phyloP scores from a whole-genome alignment of 2,888 invertebrate species.

The Tipula unca region DNA sequence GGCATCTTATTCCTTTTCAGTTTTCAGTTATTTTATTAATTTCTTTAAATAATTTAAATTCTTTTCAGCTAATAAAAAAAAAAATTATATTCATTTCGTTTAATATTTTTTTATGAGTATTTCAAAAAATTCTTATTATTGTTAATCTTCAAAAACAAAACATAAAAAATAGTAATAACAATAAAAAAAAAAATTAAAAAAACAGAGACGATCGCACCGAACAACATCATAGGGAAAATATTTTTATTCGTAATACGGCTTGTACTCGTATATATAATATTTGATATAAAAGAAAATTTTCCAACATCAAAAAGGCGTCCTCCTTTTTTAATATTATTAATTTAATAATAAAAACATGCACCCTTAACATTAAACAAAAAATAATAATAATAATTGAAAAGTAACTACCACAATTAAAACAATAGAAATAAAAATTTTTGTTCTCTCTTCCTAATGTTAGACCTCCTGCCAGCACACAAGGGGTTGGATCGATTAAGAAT shows the following conservation, averaged over 20 bases:
- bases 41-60: constrained; percentile 8
- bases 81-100: neutral
- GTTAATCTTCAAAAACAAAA: neutral
- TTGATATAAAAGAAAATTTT: neutral
- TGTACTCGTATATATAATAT: no score
- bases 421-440: neutral
- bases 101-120: neutral
- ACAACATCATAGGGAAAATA: neutral
- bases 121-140: neutral
- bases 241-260: neutral
- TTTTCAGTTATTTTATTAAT: neutral
- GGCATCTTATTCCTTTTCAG: neutral
- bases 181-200: no score
- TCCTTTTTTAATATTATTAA: neutral
- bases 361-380: neutral
- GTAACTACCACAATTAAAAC: neutral
- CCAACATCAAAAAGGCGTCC: constrained; percentile 3
- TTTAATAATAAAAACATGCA: constrained; percentile 14
- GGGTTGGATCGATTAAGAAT: neutral
- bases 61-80: neutral
- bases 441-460: neutral
- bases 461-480: neutral
- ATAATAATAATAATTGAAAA: neutral
- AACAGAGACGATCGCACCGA: neutral
- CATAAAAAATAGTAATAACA: neutral